Evolutionary conservation across 2,113 vertebrate species (phyloP), one percentile per base, ranked within the genome.

Genomic region (Urocynchramus pylzowi): DNA sequence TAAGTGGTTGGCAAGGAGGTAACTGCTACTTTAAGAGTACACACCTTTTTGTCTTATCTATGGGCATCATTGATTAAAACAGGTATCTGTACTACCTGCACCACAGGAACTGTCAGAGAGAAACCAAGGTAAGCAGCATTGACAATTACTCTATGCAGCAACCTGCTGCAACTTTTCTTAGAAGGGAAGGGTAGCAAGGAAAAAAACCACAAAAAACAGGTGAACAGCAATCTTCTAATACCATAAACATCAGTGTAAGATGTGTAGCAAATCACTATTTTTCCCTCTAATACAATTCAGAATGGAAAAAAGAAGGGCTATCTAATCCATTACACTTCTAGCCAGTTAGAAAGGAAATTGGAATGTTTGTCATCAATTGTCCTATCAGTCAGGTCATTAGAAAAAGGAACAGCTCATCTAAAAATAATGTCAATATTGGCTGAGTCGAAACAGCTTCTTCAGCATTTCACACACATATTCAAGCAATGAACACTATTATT

Each of bases 341-440:
- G 60, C 39, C 37, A 67, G 31, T 87, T 80, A 87, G 68, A 37
- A 87, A 73, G 52, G 69, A 65, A 96, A 92, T 2, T 27, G 39
- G 37, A 89, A 91, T 61, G 45, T 88, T 93, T 87, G 49, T 50
- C n/a, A 45, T 89, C 88, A 84, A 91, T 94, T 88, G 70, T 82
- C 80, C 65, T 89, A 37, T 90, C 74, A 90, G 53, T 56, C 59
- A 69, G 24, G 56, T 57, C 16, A 9, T 93, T 57, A 95, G 68
- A 86, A 91, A 89, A 94, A 71, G 30, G 54, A 95, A 63, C 54
- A 74, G 68, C 60, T 84, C 73, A 82, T 84, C 54, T 64, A 89
- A 95, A 96, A 90, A 82, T 67, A 84, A 87, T 93, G 92, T 87
- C 95, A 86, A 87, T 96, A 94, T 41, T 91, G 56, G 45, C 65